Base-by-base conservation (phyloP, 2,888 invertebrate species). In the Phragmatobia fuliginosa region DNA sequence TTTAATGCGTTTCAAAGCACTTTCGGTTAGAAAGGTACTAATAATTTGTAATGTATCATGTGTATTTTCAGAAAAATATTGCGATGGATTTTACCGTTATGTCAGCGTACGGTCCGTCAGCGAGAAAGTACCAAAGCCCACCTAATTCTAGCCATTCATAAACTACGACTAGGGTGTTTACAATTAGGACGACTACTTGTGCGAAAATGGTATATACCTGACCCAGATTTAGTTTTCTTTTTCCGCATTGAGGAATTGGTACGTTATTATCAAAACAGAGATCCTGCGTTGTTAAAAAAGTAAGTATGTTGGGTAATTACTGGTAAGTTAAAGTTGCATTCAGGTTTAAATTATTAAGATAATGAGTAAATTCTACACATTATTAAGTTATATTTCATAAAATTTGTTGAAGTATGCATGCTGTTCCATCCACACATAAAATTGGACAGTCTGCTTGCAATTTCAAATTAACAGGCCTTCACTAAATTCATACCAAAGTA, bases 101-200 rank as follows among this genome's bases (percentile, higher is more conserved):
- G 96, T 70, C 95, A 96, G 31, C 92, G 92, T 11, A 95, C 96
- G 2, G 97, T 98, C 0, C 94, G 95, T 0, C 88, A 94, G 41
- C 93, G 98, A 68, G 98, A 98, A 89, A 88, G 90, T 74, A 97
- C 97, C 0, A 98, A 98, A 87, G 96, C 96, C 6, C 91, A 95
- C 56, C 61, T 95, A 11, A 94, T 96, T 62, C 88, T 91, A 58
- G 91, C 94, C 32, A 84, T 96, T 0, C 96, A 97, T 83, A 96
- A 96, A 83, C 77, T 97, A 62, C 94, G 97, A 74, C 81, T 96
- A 62, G 97, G 96, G 0, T 96, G 96, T 75, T 90, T 95, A 58
- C 88, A 91, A 38, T 89, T 98, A 32, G 97, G 96, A 1, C 84
- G 91, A 7, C 83, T 96, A 68, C 93, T 98, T 93, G 96, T 96